Base-by-base conservation (phyloP, 1,140 invertebrate species). In the Zaprionus nigranus region DNA sequence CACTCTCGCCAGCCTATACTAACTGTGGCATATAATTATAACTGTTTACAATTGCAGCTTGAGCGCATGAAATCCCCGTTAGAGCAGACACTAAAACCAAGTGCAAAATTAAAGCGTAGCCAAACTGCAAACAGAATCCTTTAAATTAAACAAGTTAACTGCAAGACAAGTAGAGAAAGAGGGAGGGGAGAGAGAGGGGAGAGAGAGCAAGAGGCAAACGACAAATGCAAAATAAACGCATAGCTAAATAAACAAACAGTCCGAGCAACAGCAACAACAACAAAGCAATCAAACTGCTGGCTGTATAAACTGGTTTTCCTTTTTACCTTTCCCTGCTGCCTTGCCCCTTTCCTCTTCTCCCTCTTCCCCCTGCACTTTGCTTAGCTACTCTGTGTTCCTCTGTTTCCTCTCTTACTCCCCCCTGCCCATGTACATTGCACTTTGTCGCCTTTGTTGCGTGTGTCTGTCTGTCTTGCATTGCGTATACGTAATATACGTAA, bases 291-390 rank as follows among this genome's bases (percentile, higher is more conserved):
- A 9, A 40, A 13, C n/a, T 46, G 15, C 40, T 26, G 71, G 43
- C 65, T 54, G 53, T n/a, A 26, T 57, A 68, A 83, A 83, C 77
- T 73, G 73, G 77, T 80, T 80, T n/a, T n/a, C n/a, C 79, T 83
- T 70, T 66, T 64, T 38, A 20, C 43, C 53, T 38, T 54, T 38
- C 53, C 53, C 53, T 56, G 28, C 22, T 30, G 28, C 6, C 28
- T 28, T 28, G 0, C 24, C 24, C 0, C 4, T 4, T 24, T 4
- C 24, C 1, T 0, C 9, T 0, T 34, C 30, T 34, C 30, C 7
- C 9, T 34, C 30, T 11, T 11, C 9, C 30, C 7, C 24, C 51
- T 54, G 53, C 24, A 54, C 30, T 28, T 17, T 34, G 9, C 20
- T 7, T 17, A 17, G 3, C 28, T 11, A 13, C n/a, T 62, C 28